A percentile compares a stretch with the other conserved stretches of the same genome.
Evolutionary conservation across 2,113 vertebrate species (phyloP).

Genomic region (Festucalex cinctus): DNA sequence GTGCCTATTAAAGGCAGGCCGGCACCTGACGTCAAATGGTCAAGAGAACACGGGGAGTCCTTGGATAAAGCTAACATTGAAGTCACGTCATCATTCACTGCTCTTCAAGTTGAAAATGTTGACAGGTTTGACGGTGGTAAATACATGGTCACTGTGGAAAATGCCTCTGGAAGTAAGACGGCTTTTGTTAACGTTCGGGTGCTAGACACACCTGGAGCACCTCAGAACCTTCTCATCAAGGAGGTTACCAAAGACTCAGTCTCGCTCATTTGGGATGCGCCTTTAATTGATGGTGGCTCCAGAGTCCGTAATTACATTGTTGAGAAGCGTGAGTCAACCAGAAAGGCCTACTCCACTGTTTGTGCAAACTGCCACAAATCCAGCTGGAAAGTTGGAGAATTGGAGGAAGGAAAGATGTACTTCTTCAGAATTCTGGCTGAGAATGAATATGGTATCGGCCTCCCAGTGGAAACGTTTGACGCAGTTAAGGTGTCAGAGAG

Average conservation of each 20-base stretch:
- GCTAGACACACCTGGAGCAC: constrained; percentile 92
- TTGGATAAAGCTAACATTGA: constrained; percentile 91
- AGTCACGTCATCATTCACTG: constrained; percentile 89
- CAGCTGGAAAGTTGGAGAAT: constrained; percentile 88
- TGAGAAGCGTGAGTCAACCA: constrained; percentile 94
- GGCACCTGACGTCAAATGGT: constrained; percentile 94
- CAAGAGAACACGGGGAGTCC: constrained; percentile 87
- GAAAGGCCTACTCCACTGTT: constrained; percentile 95
- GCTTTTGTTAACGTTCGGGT: constrained; percentile 95
- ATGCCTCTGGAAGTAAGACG: constrained; percentile 89
- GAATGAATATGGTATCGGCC: constrained; percentile 93
- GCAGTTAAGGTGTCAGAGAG: constrained; percentile 92
- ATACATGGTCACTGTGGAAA: constrained; percentile 90
- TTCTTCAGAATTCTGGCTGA: constrained; percentile 96
- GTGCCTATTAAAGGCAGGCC: constrained; percentile 97
- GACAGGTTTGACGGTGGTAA: constrained; percentile 95
- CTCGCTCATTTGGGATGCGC: constrained; percentile 91
- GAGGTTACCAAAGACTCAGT: constrained; percentile 93
- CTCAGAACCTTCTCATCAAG: constrained; percentile 88
- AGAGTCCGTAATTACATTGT: constrained; percentile 94
- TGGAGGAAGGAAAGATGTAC: constrained; percentile 91
- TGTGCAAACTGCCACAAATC: constrained; percentile 92
- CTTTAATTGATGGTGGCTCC: constrained; percentile 91
- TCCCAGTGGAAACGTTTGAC: constrained; percentile 90
- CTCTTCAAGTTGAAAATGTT: constrained; percentile 88